Evolutionary conservation across 1,140 invertebrate genomes (phyloP).

Genomic region (Drosophila sechellia): DNA sequence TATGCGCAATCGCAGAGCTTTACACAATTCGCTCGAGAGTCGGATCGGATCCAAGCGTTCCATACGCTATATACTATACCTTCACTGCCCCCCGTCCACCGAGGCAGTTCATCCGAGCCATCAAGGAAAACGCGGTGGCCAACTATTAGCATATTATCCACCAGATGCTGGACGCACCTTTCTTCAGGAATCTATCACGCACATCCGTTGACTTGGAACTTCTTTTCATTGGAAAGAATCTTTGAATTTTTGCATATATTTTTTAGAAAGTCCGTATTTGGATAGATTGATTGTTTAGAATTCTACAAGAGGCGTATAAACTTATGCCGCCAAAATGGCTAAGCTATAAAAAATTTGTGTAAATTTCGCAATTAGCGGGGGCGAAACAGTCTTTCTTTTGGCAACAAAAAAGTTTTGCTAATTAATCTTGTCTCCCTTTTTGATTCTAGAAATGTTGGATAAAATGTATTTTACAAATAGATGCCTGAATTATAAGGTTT

Average conservation of each 20-base stretch:
- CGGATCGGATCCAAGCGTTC: background rate
- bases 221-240: too few species aligned
- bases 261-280: too few species aligned
- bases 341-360: background rate
- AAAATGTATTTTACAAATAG: background rate
- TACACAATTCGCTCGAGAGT: constrained; percentile 65
- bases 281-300: too few species aligned
- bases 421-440: background rate
- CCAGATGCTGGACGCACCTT: background rate
- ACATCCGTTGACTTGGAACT: too few species aligned
- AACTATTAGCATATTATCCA: background rate
- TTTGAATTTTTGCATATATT: background rate
- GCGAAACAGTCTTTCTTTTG: constrained; percentile 1
- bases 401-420: background rate
- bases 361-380: constrained; percentile 11
- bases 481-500: too few species aligned
- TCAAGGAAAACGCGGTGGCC: background rate
- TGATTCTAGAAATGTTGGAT: background rate
- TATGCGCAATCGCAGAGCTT: constrained; percentile 72
- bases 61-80: background rate
- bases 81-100: background rate
- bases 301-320: background rate
- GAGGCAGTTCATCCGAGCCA: background rate
- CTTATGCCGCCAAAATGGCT: background rate
- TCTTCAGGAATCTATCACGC: background rate